Evolutionary conservation across 1,140 invertebrate species (phyloP).

Genomic region (Ostrea denselamellosa): DNA sequence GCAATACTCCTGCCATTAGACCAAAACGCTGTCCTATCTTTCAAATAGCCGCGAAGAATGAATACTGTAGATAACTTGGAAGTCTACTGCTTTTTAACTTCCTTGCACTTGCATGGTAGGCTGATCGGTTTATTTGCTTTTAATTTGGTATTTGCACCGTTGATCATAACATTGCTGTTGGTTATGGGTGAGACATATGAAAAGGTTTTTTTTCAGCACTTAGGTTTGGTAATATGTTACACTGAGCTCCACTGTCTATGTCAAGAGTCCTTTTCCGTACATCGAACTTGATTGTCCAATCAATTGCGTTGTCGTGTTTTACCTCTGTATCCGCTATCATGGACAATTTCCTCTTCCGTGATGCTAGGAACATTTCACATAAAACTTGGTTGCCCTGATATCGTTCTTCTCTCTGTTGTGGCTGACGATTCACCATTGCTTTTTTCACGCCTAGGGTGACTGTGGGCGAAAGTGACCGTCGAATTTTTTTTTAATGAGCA

Average conservation of each 20-base stretch:
- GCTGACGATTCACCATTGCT: too few species aligned
- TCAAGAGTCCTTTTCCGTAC: background rate
- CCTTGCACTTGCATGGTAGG: background rate
- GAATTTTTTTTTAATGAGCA: too few species aligned
- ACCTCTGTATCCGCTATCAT: background rate
- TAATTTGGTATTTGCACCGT: background rate
- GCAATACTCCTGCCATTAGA: slow-evolving; percentile 44
- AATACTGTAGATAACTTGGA: background rate
- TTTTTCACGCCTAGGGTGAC: too few species aligned
- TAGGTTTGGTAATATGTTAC: background rate
- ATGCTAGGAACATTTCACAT: too few species aligned
- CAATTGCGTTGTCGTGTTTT: background rate
- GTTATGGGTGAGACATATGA: background rate
- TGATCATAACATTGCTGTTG: slow-evolving; percentile 37
- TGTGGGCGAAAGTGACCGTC: too few species aligned
- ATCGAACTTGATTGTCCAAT: background rate
- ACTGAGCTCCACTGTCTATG: slow-evolving; percentile 16
- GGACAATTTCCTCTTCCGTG: too few species aligned
- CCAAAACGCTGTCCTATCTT: slow-evolving; percentile 39
- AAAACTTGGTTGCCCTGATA: too few species aligned
- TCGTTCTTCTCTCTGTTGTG: too few species aligned
- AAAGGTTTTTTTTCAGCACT: slow-evolving; percentile 21
- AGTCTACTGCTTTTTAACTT: background rate
- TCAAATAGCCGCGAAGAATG: background rate
- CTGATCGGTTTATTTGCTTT: background rate